phyloP scores from a whole-genome alignment of 2,888 invertebrate genomes.

The Chrysotoxum bicinctum region DNA sequence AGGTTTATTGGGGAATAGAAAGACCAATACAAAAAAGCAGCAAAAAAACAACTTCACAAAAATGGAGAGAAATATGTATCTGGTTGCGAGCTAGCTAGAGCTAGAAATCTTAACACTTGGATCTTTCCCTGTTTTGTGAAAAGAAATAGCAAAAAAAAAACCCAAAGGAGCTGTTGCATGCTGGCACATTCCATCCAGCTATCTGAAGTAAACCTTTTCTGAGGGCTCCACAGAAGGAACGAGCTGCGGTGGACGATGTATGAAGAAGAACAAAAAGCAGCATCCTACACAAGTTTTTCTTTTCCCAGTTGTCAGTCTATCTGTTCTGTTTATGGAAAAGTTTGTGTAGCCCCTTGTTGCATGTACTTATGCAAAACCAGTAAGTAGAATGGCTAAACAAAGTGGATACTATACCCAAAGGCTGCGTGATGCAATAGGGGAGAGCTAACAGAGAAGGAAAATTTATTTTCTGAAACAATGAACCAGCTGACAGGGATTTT shows the following conservation, averaged over 20 bases:
- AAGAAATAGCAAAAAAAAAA: background rate
- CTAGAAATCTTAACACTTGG: conserved; percentile 61
- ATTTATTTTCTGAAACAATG: conserved; percentile 50
- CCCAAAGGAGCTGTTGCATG: conserved; percentile 43
- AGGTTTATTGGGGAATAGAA: conserved; percentile 13
- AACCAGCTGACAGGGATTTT: conserved; percentile 47
- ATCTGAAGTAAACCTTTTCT: background rate
- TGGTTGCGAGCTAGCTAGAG: conserved; percentile 8
- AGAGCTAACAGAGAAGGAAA: background rate
- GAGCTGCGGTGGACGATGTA: background rate
- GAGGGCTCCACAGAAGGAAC: conserved; percentile 14
- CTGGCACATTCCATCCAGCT: conserved; percentile 34
- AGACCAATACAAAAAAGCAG: background rate
- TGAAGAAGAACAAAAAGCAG: background rate
- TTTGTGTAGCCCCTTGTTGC: conserved; percentile 9
- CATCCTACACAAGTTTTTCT: conserved; percentile 43
- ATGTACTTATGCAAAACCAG: conserved; percentile 47
- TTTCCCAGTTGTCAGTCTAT: conserved; percentile 48
- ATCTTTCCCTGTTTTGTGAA: conserved; percentile 52
- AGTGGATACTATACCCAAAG: background rate
- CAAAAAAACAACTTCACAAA: conserved; percentile 14
- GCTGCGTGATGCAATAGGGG: background rate
- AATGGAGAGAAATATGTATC: conserved; percentile 30
- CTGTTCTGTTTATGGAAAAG: conserved; percentile 60
- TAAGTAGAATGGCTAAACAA: background rate